These are phyloP conservation scores for Eupithecia insigniata DNA, from an alignment of 2,888 invertebrate genomes.

Conservation along the genomic window DNA sequence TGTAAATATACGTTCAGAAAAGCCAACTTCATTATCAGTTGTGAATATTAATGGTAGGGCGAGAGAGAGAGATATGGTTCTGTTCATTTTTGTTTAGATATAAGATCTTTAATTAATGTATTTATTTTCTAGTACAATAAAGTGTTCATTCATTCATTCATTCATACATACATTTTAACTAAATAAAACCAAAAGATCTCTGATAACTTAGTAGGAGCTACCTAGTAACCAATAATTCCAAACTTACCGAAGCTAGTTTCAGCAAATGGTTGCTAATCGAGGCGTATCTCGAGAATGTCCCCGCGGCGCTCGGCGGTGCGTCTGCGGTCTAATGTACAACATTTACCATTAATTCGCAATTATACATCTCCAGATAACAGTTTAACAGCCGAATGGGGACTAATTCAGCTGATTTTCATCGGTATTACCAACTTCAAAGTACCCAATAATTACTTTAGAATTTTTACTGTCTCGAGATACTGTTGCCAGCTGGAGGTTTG, in stretches of 20 bases:
- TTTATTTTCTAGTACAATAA: too few species aligned
- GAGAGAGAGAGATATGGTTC: background rate
- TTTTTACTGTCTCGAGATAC: constrained; percentile 38
- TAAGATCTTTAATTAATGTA: too few species aligned
- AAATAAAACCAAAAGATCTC: background rate
- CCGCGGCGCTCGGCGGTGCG: background rate
- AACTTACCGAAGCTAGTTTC: constrained; percentile 6
- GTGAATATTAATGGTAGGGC: background rate
- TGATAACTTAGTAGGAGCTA: background rate
- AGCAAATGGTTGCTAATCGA: background rate
- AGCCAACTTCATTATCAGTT: background rate
- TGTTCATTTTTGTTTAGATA: too few species aligned
- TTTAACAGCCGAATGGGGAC: constrained; percentile 27
- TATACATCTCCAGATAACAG: constrained; percentile 17
- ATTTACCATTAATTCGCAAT: constrained; percentile 20
- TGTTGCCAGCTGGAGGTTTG: constrained; percentile 28
- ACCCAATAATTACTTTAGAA: constrained; percentile 48
- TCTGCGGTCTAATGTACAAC: background rate
- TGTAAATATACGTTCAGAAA: background rate
- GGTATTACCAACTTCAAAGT: constrained; percentile 34
- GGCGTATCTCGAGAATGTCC: constrained; percentile 10
- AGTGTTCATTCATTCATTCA: too few species aligned
- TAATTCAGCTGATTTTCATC: constrained; percentile 31
- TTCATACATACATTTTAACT: too few species aligned
- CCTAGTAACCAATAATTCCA: background rate